Conservation (phyloP, 2,797 vertebrate species). For the Helicolenus hilgendorfi region DNA sequence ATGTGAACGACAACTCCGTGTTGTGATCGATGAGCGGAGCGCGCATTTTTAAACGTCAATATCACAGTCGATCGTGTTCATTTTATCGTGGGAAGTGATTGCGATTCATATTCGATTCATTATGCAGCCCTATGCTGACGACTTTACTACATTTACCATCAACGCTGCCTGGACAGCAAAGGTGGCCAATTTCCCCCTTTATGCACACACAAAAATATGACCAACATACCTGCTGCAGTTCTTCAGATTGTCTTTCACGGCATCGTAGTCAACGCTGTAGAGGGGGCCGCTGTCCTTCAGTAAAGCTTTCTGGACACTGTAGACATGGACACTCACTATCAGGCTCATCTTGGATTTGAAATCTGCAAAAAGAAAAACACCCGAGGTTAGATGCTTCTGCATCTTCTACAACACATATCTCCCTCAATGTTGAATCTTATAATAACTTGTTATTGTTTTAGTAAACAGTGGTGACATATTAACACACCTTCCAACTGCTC, state of each 20-base stretch:
- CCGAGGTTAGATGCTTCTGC: rapidly evolving
- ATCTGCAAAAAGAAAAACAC: conserved; percentile 84
- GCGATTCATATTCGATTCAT: no score
- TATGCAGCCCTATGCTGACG: no score
- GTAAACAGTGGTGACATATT: background rate
- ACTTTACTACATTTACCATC: no score
- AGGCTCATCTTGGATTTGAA: conserved; percentile 93
- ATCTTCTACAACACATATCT: background rate
- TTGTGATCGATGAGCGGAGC: no score
- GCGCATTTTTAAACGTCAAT: no score
- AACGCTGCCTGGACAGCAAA: background rate
- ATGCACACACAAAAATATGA: background rate
- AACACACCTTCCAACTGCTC: conserved; percentile 94
- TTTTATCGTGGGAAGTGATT: no score
- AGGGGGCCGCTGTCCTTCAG: conserved; percentile 96
- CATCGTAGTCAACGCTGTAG: conserved; percentile 96
- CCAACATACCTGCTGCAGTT: conserved; percentile 93
- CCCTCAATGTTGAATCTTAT: background rate
- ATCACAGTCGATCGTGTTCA: no score
- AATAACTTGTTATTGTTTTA: background rate
- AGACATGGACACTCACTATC: conserved; percentile 94
- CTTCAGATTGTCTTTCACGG: conserved; percentile 94
- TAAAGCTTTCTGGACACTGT: conserved; percentile 96
- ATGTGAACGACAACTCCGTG: no score
- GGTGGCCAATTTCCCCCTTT: no score